phyloP scores from a whole-genome alignment of 2,113 vertebrate genomes.

The Sylvilagus bachmani region DNA sequence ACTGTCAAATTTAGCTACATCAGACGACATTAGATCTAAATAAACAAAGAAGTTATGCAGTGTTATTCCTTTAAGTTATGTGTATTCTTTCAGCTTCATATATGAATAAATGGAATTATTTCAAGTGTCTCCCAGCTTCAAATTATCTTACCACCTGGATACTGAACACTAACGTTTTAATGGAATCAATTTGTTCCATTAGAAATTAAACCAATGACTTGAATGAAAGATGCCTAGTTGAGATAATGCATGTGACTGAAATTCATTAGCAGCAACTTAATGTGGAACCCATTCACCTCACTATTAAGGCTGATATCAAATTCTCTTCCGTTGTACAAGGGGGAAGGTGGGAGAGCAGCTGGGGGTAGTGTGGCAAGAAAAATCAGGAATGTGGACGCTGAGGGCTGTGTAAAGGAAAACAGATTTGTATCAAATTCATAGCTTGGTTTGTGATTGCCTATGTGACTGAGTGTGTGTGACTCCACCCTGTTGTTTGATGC shows the following conservation, averaged over 20 bases:
- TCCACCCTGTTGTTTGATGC: not conserved
- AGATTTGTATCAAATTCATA: not conserved
- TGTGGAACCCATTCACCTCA: not conserved
- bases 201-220: slow-evolving; percentile 38
- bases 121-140: not conserved
- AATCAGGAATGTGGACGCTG: slow-evolving; percentile 3
- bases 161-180: slow-evolving; percentile 24
- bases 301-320: not conserved
- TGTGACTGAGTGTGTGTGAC: not conserved
- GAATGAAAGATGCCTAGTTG: not conserved
- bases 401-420: not conserved
- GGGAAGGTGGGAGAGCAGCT: slow-evolving; percentile 2
- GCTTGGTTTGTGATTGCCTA: not conserved
- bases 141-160: not conserved
- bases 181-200: not conserved
- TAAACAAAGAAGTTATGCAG: not conserved
- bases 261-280: slow-evolving; percentile 21
- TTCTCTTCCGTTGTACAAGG: not conserved
- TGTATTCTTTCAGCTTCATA: not conserved
- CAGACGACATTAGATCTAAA: not conserved
- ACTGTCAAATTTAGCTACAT: not conserved
- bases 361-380: not conserved
- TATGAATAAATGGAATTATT: not conserved
- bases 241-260: slow-evolving; percentile 1
- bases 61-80: not conserved